Base-by-base conservation (phyloP, 2,888 invertebrate species). In the Flexamia atlantica region DNA sequence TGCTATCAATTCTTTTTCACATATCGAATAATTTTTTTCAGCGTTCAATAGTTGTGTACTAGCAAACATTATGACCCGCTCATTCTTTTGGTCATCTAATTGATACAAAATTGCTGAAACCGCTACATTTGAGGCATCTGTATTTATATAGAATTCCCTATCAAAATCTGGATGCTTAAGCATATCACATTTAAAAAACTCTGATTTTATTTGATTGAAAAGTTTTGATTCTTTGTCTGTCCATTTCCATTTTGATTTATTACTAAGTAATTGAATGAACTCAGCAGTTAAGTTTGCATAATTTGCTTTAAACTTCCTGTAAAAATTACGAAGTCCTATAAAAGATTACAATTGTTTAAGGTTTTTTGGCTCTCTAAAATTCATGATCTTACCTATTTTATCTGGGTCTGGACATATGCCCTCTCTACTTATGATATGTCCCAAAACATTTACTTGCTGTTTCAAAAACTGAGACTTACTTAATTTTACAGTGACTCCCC, bases 91-190 rank as follows among this genome's bases (percentile, higher is more conserved):
- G 12, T 64, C 23, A 30, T 64, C 64, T 12, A 64, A 17, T 17
- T 64, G 64, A 64, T 64, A 64, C 17, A 64, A 64, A 30, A 64
- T 30, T 17, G 30, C 64, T 20, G 28, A 30, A n/a, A 64, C 25
- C 20, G 64, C 30, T 2, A 64, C 20, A 17, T 64, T 23, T 12
- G 17, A 64, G 2, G 64, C 64, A 64, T 64, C 64, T 64, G 64
- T 17, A 30, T 64, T 64, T 30, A 64, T 2, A 64, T 64, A 64
- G 20, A 64, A 64, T 30, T 2, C 28, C 17, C 20, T 64, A 64
- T 17, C 20, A 20, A 64, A 64, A 17, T 64, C 30, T n/a, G 64
- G 64, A 17, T 64, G 64, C 20, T 64, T 64, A n/a, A 64, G 20
- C 64, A 64, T 64, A 9, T n/a, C 64, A 64, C 64, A 4, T 12